Evolutionary conservation across 2,797 vertebrate species (phyloP).

Genomic region (Yasuhikotakia modesta): DNA sequence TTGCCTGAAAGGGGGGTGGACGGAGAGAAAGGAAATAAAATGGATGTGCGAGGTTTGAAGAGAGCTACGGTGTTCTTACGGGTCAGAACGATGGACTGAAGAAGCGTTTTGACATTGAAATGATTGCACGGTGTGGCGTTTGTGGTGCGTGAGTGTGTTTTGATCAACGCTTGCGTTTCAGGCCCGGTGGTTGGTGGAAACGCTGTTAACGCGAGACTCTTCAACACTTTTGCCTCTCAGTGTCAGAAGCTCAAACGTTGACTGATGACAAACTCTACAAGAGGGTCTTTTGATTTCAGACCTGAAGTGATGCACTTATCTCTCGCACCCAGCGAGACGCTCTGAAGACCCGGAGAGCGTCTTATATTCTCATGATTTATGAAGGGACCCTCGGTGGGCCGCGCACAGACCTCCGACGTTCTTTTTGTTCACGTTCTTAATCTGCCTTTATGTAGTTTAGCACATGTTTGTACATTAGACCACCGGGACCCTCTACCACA

Average conservation of each 20-base stretch:
- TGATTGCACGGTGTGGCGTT: conserved; percentile 41
- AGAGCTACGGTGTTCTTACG: conserved; percentile 44
- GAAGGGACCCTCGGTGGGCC: conserved; percentile 59
- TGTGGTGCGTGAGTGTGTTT: conserved; percentile 13
- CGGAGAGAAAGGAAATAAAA: conserved; percentile 44
- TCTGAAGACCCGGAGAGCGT: conserved; percentile 55
- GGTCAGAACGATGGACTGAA: conserved; percentile 48
- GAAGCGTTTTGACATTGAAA: conserved; percentile 43
- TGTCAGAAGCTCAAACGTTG: conserved; percentile 40
- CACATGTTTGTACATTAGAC: conserved; percentile 64
- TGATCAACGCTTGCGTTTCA: conserved; percentile 37
- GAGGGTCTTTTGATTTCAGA: conserved; percentile 34
- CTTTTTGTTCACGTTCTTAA: conserved; percentile 41
- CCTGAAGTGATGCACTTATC: conserved; percentile 44
- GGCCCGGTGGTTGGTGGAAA: conserved; percentile 34
- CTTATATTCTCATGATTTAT: conserved; percentile 72
- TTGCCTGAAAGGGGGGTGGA: conserved; percentile 54
- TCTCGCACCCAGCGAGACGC: conserved; percentile 48
- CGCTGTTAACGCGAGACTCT: conserved; percentile 39
- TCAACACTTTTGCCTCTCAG: conserved; percentile 36
- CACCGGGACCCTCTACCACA: conserved; percentile 59
- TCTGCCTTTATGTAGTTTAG: conserved; percentile 49
- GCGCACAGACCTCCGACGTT: conserved; percentile 34
- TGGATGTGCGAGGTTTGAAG: conserved; percentile 11
- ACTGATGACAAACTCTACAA: conserved; percentile 40